Conservation (phyloP, 1,140 invertebrate genomes). For the Ceratoteleas bidentatus region DNA sequence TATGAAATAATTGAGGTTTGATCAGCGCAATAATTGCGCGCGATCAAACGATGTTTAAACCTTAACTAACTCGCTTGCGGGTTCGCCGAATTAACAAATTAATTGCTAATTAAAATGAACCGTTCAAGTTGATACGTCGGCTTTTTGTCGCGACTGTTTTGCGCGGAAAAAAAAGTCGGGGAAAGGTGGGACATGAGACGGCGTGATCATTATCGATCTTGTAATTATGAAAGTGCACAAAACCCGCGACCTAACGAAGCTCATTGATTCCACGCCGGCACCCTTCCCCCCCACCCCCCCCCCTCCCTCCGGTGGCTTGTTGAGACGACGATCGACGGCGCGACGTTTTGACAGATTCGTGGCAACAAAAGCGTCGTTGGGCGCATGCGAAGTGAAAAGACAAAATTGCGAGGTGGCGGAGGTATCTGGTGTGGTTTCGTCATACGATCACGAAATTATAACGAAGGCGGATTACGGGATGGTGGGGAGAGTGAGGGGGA, state of each 20-base stretch:
- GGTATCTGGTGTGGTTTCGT: slow-evolving; percentile 4
- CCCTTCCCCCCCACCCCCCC: background rate
- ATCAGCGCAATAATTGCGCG: no score
- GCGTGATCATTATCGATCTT: slow-evolving; percentile 16
- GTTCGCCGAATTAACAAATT: no score
- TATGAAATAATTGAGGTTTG: no score
- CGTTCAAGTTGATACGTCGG: no score
- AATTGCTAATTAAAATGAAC: no score
- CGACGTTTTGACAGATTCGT: slow-evolving; percentile 14
- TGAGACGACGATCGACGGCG: slow-evolving; percentile 2
- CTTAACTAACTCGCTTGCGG: no score
- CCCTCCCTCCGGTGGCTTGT: background rate
- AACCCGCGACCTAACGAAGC: slow-evolving; percentile 19
- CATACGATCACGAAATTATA: slow-evolving; percentile 13
- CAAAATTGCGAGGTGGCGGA: background rate
- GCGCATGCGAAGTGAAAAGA: background rate
- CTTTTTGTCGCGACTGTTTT: background rate
- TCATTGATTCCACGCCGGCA: slow-evolving; percentile 14
- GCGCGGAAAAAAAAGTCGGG: background rate
- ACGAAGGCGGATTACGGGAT: background rate
- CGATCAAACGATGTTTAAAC: no score
- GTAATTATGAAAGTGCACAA: slow-evolving; percentile 34
- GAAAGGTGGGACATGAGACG: background rate
- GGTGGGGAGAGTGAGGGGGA: background rate
- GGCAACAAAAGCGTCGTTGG: slow-evolving; percentile 6